Evolutionary conservation across 1,140 invertebrate genomes (phyloP), one percentile per base, ranked within the genome.

Genomic region (Lordiphosa collinella): DNA sequence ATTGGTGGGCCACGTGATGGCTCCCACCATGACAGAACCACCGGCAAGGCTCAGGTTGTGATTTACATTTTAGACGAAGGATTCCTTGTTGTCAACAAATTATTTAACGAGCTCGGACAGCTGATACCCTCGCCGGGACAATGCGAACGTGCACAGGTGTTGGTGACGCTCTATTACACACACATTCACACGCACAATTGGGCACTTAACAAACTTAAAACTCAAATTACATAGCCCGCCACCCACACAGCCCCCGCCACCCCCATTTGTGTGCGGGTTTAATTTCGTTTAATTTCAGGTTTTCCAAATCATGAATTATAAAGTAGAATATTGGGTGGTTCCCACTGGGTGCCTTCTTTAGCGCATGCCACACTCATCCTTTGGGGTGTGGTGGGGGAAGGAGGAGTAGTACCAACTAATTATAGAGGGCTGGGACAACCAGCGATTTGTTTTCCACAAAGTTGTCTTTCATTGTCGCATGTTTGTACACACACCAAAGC

Each of bases 121-220:
- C 41, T 58, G 59, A 56, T 40, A 25, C 32, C n/a, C 31, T 16
- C 11, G n/a, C 49, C 40, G 9, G 54, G 38, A 55, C 62, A 59
- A 56, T 79, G 75, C 65, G 76, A 82, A 82, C 62, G 25, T 25
- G 65, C 32, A 48, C 51, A 84, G 78, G 78, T 76, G 71, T 38
- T 51, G 51, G 67, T 80, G 75, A 82, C 75, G 75, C 61, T 80
- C 76, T 72, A 84, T 84, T 82, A 84, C 78, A 72, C 78, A 85
- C 68, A 69, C 59, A 84, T 78, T 84, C 78, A 84, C 76, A 72
- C 78, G 63, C 74, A 80, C 70, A 57, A 64, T 80, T 69, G 64
- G 60, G 61, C 60, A 62, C 66, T 84, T 72, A 60, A 59, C 54
- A 67, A 82, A 71, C 76, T 82, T 37, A 32, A 84, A 69, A 37